Evolutionary conservation across 2,797 vertebrate genomes (phyloP).

Genomic region (Enteromius argenteus): DNA sequence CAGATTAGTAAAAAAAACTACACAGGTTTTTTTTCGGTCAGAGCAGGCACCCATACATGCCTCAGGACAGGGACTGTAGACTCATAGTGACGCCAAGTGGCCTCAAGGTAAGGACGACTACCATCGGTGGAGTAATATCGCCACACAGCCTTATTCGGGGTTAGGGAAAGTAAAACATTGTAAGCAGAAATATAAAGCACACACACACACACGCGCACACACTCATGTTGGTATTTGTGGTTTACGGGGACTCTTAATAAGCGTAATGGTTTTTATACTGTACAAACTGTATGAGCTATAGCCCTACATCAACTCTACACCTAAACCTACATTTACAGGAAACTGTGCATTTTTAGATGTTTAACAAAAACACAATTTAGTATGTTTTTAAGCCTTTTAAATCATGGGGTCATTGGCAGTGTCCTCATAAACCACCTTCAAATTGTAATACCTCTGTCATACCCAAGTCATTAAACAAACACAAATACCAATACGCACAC

Average conservation of each 20-base stretch:
- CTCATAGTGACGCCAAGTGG: slow-evolving; percentile 78
- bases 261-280: background rate
- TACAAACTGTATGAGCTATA: no score
- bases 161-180: slow-evolving; percentile 29
- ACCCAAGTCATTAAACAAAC: no score
- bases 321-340: no score
- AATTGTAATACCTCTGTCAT: no score
- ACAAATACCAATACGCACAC: no score
- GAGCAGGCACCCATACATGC: slow-evolving; percentile 77
- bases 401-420: no score
- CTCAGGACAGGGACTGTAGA: slow-evolving; percentile 77
- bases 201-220: background rate
- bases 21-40: slow-evolving; percentile 55
- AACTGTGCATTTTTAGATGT: no score
- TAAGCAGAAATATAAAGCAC: slow-evolving; percentile 19
- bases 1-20: slow-evolving; percentile 54
- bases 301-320: no score
- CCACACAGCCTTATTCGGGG: slow-evolving; percentile 77
- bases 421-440: no score
- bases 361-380: no score
- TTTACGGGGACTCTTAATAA: background rate
- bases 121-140: slow-evolving; percentile 76
- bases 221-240: background rate
- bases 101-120: slow-evolving; percentile 75
- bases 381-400: no score